These are phyloP conservation scores for Eupithecia vulgata DNA, from an alignment of 2,888 invertebrate genomes.

Conservation along the genomic window DNA sequence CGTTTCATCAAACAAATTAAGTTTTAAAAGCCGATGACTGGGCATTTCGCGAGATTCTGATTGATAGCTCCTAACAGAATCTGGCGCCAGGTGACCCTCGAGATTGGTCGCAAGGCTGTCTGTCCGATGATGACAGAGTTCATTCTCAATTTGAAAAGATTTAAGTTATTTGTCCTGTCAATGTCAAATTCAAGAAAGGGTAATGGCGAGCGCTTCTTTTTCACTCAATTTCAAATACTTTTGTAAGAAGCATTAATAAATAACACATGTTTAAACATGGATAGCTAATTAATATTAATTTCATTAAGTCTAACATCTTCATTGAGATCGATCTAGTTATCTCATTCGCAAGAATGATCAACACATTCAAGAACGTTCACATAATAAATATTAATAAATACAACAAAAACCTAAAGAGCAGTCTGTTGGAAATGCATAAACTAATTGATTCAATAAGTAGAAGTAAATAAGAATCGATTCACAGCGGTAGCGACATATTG, in stretches of 20 bases:
- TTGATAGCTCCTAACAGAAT: conserved; percentile 41
- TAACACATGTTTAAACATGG: neutral
- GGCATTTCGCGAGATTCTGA: conserved; percentile 40
- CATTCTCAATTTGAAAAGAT: conserved; percentile 26
- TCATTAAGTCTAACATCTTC: conserved; percentile 12
- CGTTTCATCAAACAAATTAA: conserved; percentile 39
- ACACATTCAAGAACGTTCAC: conserved; percentile 33
- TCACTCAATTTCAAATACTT: neutral
- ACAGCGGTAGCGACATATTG: conserved; percentile 25
- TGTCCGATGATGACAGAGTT: conserved; percentile 40
- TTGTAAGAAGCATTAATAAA: neutral
- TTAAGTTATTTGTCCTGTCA: conserved; percentile 22
- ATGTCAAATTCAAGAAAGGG: conserved; percentile 7
- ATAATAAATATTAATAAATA: conserved; percentile 41
- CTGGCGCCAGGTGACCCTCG: conserved; percentile 43
- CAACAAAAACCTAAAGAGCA: conserved; percentile 39
- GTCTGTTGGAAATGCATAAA: conserved; percentile 38
- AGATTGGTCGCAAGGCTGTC: conserved; percentile 42
- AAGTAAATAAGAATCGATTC: conserved; percentile 27
- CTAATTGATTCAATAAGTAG: conserved; percentile 40
- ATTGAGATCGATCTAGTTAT: conserved; percentile 23
- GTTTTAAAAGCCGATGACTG: conserved; percentile 40
- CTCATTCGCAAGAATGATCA: conserved; percentile 32
- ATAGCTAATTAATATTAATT: neutral
- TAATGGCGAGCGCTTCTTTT: neutral